Percentiles rank a stretch among this genome's conserved stretches.
These are phyloP conservation scores for Ichneumoninae sp. DNA, from an alignment of 2,888 invertebrate species.

Conservation along the genomic window DNA sequence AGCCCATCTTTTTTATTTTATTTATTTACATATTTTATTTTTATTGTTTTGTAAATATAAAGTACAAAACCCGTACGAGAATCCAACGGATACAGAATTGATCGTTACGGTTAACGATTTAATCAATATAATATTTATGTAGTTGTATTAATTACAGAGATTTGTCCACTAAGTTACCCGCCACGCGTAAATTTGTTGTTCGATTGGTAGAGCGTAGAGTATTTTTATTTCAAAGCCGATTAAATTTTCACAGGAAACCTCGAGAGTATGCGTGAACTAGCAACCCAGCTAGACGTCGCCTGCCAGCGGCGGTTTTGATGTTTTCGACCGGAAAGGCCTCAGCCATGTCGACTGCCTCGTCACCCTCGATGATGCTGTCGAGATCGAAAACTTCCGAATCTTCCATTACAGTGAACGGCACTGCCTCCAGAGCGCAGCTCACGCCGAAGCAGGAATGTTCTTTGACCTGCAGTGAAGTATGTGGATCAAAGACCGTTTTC, in stretches of 20 bases:
- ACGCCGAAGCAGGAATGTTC: constrained; percentile 86
- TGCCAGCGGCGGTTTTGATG: constrained; percentile 87
- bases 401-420: constrained; percentile 86
- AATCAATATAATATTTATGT: too few species aligned
- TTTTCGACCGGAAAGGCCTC: constrained; percentile 88
- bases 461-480: constrained; percentile 83
- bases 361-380: constrained; percentile 85
- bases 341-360: constrained; percentile 86
- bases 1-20: not conserved
- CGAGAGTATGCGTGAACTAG: constrained; percentile 88
- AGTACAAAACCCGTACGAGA: not conserved
- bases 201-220: too few species aligned
- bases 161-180: too few species aligned
- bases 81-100: too few species aligned
- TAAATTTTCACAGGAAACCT: constrained; percentile 85
- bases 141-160: too few species aligned
- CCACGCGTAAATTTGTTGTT: too few species aligned
- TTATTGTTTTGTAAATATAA: not conserved
- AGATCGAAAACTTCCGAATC: constrained; percentile 87
- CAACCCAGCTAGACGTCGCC: constrained; percentile 87
- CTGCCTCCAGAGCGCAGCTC: constrained; percentile 87
- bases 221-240: too few species aligned
- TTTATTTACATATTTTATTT: not conserved
- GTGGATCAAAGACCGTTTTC: not conserved
- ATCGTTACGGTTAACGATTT: too few species aligned